A percentile compares a stretch with the other conserved stretches of the same genome.
Evolutionary conservation across 2,888 invertebrate genomes (phyloP).

Genomic region (Loripinus fragilis): DNA sequence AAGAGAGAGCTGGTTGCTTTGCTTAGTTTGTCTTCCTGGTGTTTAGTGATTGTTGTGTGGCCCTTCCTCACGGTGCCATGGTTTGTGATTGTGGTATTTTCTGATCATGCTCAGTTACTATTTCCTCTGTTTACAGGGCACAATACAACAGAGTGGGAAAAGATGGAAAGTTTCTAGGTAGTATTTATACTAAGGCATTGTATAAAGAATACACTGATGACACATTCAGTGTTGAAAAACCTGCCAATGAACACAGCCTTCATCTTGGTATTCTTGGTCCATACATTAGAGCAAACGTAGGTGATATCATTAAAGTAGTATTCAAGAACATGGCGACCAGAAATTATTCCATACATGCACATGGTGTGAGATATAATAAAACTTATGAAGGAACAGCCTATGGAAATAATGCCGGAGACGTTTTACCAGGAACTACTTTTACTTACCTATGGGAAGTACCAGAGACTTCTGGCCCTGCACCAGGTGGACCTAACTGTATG

Average conservation of each 20-base stretch:
- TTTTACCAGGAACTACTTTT: constrained; percentile 51
- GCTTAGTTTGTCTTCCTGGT: no score
- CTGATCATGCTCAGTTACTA: no score
- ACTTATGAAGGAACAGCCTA: constrained; percentile 61
- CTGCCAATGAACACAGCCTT: background rate
- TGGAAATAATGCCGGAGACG: constrained; percentile 28
- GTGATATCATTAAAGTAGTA: constrained; percentile 69
- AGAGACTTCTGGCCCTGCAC: constrained; percentile 62
- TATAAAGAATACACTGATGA: constrained; percentile 58
- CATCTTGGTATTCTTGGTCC: constrained; percentile 71
- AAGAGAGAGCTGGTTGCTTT: no score
- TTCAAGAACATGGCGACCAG: constrained; percentile 64
- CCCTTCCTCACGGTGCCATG: no score
- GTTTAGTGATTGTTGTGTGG: no score
- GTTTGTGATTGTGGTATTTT: no score
- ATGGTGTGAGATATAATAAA: constrained; percentile 59
- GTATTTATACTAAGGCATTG: constrained; percentile 57
- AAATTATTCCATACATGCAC: constrained; percentile 60
- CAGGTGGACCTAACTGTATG: constrained; percentile 69
- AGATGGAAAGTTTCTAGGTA: constrained; percentile 54
- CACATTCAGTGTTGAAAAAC: constrained; percentile 46
- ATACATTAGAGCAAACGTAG: constrained; percentile 73
- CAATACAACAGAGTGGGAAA: constrained; percentile 3
- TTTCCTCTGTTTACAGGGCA: background rate
- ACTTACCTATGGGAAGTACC: constrained; percentile 69